Evolutionary conservation across 2,888 invertebrate species (phyloP).

Genomic region (Tribolium freemani): DNA sequence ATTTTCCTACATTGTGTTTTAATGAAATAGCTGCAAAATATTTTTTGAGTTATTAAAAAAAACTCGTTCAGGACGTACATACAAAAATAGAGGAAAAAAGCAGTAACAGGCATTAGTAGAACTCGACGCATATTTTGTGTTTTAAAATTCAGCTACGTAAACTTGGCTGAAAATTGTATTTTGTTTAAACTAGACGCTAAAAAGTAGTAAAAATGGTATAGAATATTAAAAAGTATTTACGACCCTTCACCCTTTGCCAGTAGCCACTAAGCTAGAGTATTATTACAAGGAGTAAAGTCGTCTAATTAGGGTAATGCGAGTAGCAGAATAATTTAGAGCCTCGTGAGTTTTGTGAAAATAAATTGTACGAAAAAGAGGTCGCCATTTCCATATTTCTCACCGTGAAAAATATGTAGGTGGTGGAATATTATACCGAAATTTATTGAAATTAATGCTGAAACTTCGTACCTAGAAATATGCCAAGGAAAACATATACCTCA

Average conservation of each 20-base stretch:
- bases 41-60: too few relatives aligned
- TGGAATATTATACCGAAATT: neutral
- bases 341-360: neutral
- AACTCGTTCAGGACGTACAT: too few relatives aligned
- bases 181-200: neutral
- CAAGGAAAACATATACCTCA: too few relatives aligned
- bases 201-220: neutral
- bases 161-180: neutral
- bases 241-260: neutral
- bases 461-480: too few relatives aligned
- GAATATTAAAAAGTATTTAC: neutral
- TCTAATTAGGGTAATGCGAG: neutral
- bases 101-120: too few relatives aligned
- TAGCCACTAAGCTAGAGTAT: neutral
- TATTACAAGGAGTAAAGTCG: neutral
- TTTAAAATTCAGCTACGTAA: neutral
- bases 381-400: neutral
- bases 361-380: neutral
- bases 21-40: too few relatives aligned
- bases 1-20: too few relatives aligned
- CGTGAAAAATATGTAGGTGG: neutral
- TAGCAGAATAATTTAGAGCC: neutral
- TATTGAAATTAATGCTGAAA: too few relatives aligned
- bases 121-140: too few relatives aligned
- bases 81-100: too few relatives aligned